These are phyloP conservation scores for Anagyrus pseudococci DNA, from an alignment of 2,888 invertebrate species.

Conservation along the genomic window DNA sequence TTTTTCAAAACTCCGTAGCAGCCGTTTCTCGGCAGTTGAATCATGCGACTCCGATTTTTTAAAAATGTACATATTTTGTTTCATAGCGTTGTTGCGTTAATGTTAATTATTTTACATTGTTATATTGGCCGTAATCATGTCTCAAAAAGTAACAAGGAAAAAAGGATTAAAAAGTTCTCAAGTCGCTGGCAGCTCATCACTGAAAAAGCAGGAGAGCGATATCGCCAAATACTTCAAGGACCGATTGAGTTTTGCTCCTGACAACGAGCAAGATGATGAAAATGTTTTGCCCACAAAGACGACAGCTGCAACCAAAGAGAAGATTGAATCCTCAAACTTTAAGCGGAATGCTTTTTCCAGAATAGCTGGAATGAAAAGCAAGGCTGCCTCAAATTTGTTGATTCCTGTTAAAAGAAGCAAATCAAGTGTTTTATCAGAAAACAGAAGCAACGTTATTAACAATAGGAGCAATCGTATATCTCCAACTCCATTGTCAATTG, in stretches of 20 bases:
- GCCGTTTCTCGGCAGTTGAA: too few relatives aligned
- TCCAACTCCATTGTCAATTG: not conserved
- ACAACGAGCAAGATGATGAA: slow-evolving; percentile 13
- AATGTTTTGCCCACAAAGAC: slow-evolving; percentile 1
- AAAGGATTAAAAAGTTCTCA: slow-evolving; percentile 21
- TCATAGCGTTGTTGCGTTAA: not conserved
- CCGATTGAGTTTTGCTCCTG: slow-evolving; percentile 20
- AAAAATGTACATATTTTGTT: not conserved
- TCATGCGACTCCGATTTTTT: too few relatives aligned
- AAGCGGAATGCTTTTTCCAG: not conserved
- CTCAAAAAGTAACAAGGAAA: slow-evolving; percentile 21
- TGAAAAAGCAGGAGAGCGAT: slow-evolving; percentile 15
- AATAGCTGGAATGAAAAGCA: slow-evolving; percentile 1
- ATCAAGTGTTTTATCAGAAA: slow-evolving; percentile 3
- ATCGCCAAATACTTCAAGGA: slow-evolving; percentile 17
- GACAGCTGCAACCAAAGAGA: not conserved
- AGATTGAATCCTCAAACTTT: not conserved
- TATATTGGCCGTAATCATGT: slow-evolving; percentile 26
- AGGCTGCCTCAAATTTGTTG: not conserved
- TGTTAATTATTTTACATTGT: too few relatives aligned
- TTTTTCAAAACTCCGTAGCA: too few relatives aligned
- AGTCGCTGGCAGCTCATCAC: not conserved
- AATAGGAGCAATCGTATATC: not conserved
- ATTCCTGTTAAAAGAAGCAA: slow-evolving; percentile 14
- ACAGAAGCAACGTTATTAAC: slow-evolving; percentile 1